Evolutionary conservation across 2,113 vertebrate species (phyloP).

Genomic region (Pholis gunnellus): DNA sequence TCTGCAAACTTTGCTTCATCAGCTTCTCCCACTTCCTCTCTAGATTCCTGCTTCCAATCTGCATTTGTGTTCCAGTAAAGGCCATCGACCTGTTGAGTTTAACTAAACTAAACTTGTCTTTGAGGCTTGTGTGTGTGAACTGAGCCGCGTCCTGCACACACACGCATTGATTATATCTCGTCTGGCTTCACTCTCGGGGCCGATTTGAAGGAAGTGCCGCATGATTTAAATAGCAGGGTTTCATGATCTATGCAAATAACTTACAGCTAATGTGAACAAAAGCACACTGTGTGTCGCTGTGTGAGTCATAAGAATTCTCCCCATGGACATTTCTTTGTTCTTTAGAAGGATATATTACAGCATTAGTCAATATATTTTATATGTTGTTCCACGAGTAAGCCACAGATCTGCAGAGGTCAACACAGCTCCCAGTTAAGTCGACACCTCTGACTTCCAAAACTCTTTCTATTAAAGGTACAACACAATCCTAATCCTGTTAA

Average conservation of each 20-base stretch:
- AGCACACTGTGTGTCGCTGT: neutral
- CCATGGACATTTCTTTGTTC: neutral
- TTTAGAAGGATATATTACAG: neutral
- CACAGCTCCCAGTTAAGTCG: neutral
- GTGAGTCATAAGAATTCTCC: neutral
- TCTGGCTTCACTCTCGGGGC: neutral
- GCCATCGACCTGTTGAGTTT: neutral
- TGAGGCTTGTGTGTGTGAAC: neutral
- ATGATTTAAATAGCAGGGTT: neutral
- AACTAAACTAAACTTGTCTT: neutral
- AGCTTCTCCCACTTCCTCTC: neutral
- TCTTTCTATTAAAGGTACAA: constrained; percentile 1
- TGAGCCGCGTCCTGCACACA: neutral
- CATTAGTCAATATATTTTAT: neutral
- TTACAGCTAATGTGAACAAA: neutral
- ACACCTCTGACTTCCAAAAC: constrained; percentile 9
- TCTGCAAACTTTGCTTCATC: neutral
- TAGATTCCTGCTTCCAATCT: too few species aligned
- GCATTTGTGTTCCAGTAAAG: constrained; percentile 18
- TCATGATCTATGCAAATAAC: constrained; percentile 40
- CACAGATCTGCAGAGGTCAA: neutral
- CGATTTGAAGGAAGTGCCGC: neutral
- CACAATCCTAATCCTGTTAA: constrained; percentile 20
- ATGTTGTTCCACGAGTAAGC: neutral
- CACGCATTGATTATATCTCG: constrained; percentile 2